Base-by-base conservation (phyloP, 2,797 vertebrate genomes). In the Thamnophis elegans region DNA sequence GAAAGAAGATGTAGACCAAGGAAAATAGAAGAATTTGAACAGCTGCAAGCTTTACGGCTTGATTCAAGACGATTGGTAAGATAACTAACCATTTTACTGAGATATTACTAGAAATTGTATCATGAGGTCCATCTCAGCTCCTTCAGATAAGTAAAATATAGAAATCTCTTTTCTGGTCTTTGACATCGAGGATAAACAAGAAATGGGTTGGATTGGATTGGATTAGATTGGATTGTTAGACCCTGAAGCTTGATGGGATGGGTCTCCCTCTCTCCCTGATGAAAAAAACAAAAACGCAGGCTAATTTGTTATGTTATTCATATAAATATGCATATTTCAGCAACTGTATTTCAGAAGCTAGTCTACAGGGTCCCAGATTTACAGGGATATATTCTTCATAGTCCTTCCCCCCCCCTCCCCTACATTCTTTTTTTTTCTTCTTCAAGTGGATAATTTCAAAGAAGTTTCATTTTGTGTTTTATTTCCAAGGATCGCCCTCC, bases 1-100 rank as follows among this genome's bases (percentile, higher is more conserved):
- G 94, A 99, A 99, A 96, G 99, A 99, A 95, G 99, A 99, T 62
- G 99, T 99, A 88, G 99, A 99, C 97, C 98, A 99, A 98, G 98
- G 97, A 97, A 99, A 98, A 99, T 99, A 96, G 98, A 99, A 97
- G 99, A 99, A 97, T 99, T 99, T 98, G 98, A 99, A 97, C 99
- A 98, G 96, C 97, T 99, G 97, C 99, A 99, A 98, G 98, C 99
- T 97, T 98, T 95, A 85, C 98, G 98, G 96, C 98, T 99, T 97
- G 98, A 99, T 96, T 97, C 98, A 1, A 98, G 98, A 95, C 98
- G 98, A 97, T 82, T 98, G 98, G 99, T 99, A 97, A 98, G 95
- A 94, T 86, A 87, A 59, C 78, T 68, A 8, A 59, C 42, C 47
- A 18, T 51, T 32, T 2, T 9, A 16, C 47, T 42, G 28, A 62